Evolutionary conservation across 2,888 invertebrate genomes (phyloP).

Genomic region (Malthinus seriepunctatus): DNA sequence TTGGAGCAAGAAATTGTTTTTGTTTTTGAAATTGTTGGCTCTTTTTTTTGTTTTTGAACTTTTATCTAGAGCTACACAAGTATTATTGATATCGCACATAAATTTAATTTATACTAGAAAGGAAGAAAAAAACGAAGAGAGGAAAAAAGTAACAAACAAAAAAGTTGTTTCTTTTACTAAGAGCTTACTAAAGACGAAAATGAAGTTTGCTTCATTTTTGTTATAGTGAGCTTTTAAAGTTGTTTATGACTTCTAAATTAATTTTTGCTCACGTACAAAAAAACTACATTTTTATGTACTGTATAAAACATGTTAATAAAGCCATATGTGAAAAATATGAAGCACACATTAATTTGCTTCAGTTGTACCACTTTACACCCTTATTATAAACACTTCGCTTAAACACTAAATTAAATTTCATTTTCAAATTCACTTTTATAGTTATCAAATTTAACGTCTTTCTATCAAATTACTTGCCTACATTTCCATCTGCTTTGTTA

Average conservation of each 20-base stretch:
- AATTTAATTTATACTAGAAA: slow-evolving; percentile 18
- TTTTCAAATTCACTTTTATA: too few species aligned
- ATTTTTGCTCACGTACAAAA: slow-evolving; percentile 14
- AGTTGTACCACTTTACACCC: too few species aligned
- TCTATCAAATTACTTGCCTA: too few species aligned
- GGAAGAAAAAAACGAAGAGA: slow-evolving; percentile 4
- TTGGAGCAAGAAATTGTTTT: too few species aligned
- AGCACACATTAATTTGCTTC: background rate
- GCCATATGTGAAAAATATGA: background rate
- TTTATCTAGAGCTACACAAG: slow-evolving; percentile 15
- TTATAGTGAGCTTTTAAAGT: slow-evolving; percentile 15
- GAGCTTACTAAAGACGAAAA: slow-evolving; percentile 4
- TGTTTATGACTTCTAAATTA: slow-evolving; percentile 11
- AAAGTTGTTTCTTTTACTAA: slow-evolving; percentile 14
- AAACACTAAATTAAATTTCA: too few species aligned
- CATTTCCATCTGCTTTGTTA: too few species aligned
- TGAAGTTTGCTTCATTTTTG: slow-evolving; percentile 12
- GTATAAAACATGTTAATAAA: slow-evolving; percentile 14
- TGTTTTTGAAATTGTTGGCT: slow-evolving; percentile 4
- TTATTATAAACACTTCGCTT: too few species aligned
- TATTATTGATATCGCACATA: slow-evolving; percentile 17
- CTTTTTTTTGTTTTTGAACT: slow-evolving; percentile 14
- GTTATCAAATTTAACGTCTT: too few species aligned
- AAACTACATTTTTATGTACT: slow-evolving; percentile 10
- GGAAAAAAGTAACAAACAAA: slow-evolving; percentile 4